A percentile compares a stretch with the other conserved stretches of the same genome.
These are phyloP conservation scores for Rhogogaster chlorosoma DNA, from an alignment of 2,888 invertebrate genomes.

Conservation along the genomic window DNA sequence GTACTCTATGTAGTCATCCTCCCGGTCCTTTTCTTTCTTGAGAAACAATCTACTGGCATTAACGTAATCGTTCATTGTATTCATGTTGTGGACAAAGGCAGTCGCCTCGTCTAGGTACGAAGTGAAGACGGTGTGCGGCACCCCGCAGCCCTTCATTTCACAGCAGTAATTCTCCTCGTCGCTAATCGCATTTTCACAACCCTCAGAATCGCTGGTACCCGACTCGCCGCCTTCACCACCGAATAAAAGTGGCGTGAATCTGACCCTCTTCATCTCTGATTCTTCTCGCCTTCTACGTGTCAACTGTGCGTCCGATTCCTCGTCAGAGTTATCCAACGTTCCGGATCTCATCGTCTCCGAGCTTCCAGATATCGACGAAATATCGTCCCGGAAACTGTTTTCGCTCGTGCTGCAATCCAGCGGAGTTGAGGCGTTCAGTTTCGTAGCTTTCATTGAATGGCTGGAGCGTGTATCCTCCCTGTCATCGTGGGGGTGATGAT, in stretches of 20 bases:
- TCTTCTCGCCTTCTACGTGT: background rate
- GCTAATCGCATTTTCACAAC: conserved; percentile 52
- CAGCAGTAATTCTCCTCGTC: conserved; percentile 39
- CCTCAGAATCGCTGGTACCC: conserved; percentile 60
- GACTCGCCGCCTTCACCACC: conserved; percentile 48
- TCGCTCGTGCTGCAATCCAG: conserved; percentile 26
- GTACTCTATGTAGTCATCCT: conserved; percentile 58
- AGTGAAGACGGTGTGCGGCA: conserved; percentile 57
- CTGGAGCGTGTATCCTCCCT: background rate
- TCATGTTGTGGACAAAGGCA: conserved; percentile 69
- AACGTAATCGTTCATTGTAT: conserved; percentile 68
- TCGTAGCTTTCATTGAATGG: background rate
- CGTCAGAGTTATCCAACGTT: background rate
- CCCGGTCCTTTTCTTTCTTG: conserved; percentile 52
- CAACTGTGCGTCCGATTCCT: conserved; percentile 40
- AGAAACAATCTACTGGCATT: conserved; percentile 59
- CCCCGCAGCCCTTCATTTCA: conserved; percentile 1
- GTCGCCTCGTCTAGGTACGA: conserved; percentile 68
- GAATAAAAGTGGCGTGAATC: conserved; percentile 54
- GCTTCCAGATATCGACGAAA: conserved; percentile 30
- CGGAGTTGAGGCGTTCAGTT: conserved; percentile 21
- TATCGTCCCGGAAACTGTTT: conserved; percentile 30
- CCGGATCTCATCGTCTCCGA: conserved; percentile 31
- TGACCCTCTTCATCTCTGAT: conserved; percentile 55
- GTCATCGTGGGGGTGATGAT: background rate